Percentiles rank a stretch among this genome's conserved stretches.
Evolutionary conservation across 2,113 vertebrate species (phyloP).

Genomic region (Mungos mungo): DNA sequence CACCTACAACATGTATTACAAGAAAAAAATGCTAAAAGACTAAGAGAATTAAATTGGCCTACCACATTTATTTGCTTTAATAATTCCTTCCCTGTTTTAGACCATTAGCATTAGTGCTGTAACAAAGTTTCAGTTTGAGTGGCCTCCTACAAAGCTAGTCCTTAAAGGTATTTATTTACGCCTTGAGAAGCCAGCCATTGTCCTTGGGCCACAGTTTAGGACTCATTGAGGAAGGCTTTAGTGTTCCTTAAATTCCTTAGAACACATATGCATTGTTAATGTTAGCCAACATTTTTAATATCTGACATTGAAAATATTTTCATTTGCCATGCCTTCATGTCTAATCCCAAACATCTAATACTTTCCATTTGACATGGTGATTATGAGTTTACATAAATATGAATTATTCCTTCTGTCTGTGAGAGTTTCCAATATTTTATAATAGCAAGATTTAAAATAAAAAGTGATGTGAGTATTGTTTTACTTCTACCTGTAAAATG

Average conservation of each 20-base stretch:
- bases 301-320: background rate
- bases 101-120: background rate
- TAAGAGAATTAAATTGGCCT: background rate
- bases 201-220: background rate
- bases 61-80: background rate
- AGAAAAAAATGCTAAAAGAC: background rate
- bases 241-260: background rate
- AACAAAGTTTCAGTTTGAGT: background rate
- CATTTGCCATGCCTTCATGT: background rate
- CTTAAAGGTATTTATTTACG: background rate
- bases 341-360: background rate
- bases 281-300: background rate
- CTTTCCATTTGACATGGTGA: background rate
- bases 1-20: background rate
- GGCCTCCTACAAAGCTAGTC: background rate
- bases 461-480: background rate
- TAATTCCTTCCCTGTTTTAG: background rate
- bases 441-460: background rate
- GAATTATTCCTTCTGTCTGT: background rate
- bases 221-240: background rate
- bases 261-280: background rate
- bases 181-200: background rate
- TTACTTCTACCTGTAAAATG: background rate
- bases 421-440: background rate
- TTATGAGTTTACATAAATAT: background rate